Conservation (phyloP, 2,888 invertebrate species). For the Tiphia femorata region DNA sequence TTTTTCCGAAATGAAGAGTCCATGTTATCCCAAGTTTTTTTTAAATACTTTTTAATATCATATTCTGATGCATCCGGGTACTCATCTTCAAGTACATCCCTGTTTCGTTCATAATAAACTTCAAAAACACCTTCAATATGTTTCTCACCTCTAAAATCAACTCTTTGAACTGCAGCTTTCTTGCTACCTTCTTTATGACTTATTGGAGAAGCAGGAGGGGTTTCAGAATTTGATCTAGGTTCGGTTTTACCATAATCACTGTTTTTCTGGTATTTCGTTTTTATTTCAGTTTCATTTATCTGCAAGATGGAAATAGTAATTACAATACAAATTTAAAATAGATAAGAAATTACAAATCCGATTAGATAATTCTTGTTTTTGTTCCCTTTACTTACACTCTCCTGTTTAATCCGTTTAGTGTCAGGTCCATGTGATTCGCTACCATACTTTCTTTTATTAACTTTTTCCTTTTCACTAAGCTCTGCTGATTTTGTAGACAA, state of each 20-base stretch:
- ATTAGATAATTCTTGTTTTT: neutral
- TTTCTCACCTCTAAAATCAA: constrained; percentile 36
- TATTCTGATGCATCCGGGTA: constrained; percentile 70
- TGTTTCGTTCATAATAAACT: constrained; percentile 70
- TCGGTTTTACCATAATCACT: constrained; percentile 35
- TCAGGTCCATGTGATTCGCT: constrained; percentile 30
- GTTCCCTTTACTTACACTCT: constrained; percentile 35
- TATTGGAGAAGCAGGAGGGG: constrained; percentile 57
- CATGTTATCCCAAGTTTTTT: constrained; percentile 70
- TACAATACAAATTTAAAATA: neutral
- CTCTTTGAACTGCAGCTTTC: constrained; percentile 44
- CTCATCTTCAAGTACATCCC: constrained; percentile 70
- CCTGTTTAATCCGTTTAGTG: constrained; percentile 34
- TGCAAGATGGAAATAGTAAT: too few species aligned
- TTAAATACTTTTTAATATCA: constrained; percentile 69
- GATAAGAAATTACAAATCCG: neutral
- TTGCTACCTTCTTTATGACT: constrained; percentile 45
- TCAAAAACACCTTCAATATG: constrained; percentile 66
- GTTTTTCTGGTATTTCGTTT: constrained; percentile 17
- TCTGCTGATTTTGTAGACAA: constrained; percentile 15
- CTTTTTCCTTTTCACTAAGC: constrained; percentile 30
- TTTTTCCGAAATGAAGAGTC: constrained; percentile 41
- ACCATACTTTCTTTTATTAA: constrained; percentile 32
- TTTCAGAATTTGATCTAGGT: constrained; percentile 47
- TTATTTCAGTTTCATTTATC: constrained; percentile 24